Evolutionary conservation across 1,140 invertebrate genomes (phyloP).

Genomic region (Dryas iulia): DNA sequence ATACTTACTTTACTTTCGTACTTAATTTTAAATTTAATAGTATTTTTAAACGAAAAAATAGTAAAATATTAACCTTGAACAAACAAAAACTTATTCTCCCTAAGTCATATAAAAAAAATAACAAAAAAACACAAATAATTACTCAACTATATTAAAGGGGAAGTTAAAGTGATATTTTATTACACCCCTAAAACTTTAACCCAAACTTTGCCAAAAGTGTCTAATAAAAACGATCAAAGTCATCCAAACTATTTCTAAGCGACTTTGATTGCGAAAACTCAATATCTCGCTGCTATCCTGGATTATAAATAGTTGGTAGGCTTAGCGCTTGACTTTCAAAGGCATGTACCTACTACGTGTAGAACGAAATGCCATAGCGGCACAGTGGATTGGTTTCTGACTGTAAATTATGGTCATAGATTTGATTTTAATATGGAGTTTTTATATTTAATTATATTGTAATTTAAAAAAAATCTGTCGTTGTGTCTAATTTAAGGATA

Average conservation of each 20-base stretch:
- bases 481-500: too few species aligned
- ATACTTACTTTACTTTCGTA: too few species aligned
- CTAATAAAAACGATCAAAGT: background rate
- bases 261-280: slow-evolving; percentile 21
- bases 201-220: background rate
- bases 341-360: slow-evolving; percentile 39
- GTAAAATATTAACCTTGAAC: too few species aligned
- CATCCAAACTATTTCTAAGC: slow-evolving; percentile 4
- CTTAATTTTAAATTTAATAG: too few species aligned
- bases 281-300: slow-evolving; percentile 31
- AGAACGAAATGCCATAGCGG: background rate
- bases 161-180: background rate
- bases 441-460: background rate
- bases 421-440: background rate
- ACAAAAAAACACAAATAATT: background rate
- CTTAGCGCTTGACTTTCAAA: slow-evolving; percentile 61
- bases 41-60: too few species aligned
- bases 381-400: background rate
- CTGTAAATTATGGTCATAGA: background rate
- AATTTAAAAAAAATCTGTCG: too few species aligned
- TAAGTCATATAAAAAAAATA: too few species aligned
- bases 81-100: too few species aligned
- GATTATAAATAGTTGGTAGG: slow-evolving; percentile 54
- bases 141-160: background rate
- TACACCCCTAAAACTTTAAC: background rate